Conservation (phyloP, 2,797 vertebrate species). For the Pseudomugil gertrudae region DNA sequence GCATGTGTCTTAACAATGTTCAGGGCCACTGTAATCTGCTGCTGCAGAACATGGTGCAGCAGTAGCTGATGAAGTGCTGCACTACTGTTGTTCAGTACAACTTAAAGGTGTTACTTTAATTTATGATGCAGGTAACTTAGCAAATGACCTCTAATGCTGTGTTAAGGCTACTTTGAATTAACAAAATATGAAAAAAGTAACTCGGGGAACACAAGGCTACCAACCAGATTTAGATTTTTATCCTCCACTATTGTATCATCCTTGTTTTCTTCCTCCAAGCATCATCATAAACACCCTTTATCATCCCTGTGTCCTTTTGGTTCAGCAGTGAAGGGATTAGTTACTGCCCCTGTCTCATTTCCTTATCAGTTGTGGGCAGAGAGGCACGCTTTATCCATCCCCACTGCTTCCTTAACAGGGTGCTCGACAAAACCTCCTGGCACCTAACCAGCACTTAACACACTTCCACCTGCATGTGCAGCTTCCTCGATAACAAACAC, state of each 20-base stretch:
- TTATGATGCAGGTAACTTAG: constrained; percentile 35
- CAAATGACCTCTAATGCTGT: constrained; percentile 46
- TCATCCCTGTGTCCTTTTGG: constrained; percentile 56
- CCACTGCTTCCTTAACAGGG: constrained; percentile 50
- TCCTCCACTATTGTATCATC: background rate
- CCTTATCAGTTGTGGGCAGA: constrained; percentile 73
- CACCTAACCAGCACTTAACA: constrained; percentile 17
- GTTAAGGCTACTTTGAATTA: constrained; percentile 8
- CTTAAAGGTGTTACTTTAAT: constrained; percentile 57
- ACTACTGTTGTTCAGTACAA: constrained; percentile 64
- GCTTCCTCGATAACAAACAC: constrained; percentile 18
- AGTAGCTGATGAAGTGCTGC: constrained; percentile 31
- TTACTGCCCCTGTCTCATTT: constrained; percentile 49
- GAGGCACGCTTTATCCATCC: constrained; percentile 54
- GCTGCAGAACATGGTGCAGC: background rate
- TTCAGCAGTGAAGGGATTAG: constrained; percentile 73
- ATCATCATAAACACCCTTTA: constrained; percentile 58
- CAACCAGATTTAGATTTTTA: background rate
- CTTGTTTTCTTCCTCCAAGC: constrained; percentile 44
- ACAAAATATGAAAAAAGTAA: background rate
- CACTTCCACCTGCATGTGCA: constrained; percentile 28
- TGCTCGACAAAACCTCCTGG: constrained; percentile 15
- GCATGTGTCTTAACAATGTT: constrained; percentile 16
- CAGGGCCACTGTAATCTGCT: constrained; percentile 34
- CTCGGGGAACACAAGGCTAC: constrained; percentile 1